phyloP scores from a whole-genome alignment of 2,113 vertebrate species.

The Orcinus orca region DNA sequence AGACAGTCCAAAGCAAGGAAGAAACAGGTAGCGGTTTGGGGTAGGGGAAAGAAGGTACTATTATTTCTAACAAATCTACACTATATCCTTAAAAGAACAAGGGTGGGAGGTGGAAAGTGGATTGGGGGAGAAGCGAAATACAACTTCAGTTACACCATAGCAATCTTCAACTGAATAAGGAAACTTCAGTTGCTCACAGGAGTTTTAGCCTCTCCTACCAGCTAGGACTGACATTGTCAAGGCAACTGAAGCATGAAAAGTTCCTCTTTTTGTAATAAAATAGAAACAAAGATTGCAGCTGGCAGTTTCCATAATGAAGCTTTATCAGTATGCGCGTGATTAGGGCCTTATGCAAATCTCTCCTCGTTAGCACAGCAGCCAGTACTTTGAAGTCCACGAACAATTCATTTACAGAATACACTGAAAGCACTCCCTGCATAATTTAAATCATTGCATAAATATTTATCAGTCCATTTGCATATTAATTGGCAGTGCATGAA shows the following conservation, averaged over 20 bases:
- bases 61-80: constrained; percentile 82
- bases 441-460: constrained; percentile 98
- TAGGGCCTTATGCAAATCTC: constrained; percentile 99
- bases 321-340: constrained; percentile 99
- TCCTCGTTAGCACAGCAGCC: constrained; percentile 97
- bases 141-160: constrained; percentile 86
- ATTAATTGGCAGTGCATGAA: constrained; percentile 97
- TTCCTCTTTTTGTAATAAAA: constrained; percentile 96
- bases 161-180: constrained; percentile 85
- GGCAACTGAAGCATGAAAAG: constrained; percentile 97
- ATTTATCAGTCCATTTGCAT: constrained; percentile 99
- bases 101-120: constrained; percentile 76
- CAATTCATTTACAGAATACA: constrained; percentile 98
- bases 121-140: constrained; percentile 76
- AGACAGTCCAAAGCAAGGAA: constrained; percentile 79
- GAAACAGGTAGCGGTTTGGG: constrained; percentile 65
- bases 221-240: constrained; percentile 93
- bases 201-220: constrained; percentile 88
- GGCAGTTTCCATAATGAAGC: constrained; percentile 99
- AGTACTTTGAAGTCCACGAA: constrained; percentile 99
- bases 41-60: constrained; percentile 49
- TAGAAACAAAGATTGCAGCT: constrained; percentile 99
- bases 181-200: constrained; percentile 88
- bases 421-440: constrained; percentile 98
- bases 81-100: constrained; percentile 76